Base-by-base conservation (phyloP, 2,888 invertebrate species). In the Chrysolina haemoptera region DNA sequence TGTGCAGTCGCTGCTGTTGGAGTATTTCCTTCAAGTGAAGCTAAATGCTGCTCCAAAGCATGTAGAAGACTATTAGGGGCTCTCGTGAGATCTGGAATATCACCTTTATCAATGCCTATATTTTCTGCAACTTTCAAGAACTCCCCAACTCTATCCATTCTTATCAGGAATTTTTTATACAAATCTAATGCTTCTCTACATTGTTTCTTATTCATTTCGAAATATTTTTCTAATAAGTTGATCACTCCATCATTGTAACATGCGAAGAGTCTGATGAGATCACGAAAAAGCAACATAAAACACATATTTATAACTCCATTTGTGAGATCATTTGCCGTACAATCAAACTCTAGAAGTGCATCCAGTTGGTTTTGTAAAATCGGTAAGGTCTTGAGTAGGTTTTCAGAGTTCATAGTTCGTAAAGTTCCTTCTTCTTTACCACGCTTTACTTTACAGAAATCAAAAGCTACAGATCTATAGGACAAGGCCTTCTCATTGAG, bases 181-280 rank as follows among this genome's bases (percentile, higher is more conserved):
- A 98, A 93, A 88, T 99, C 99, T 88, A 99, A 92, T 82, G 98
- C 99, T 86, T 99, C 99, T 81, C 98, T 93, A 86, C 98, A 98
- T 88, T 98, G 98, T 89, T 99, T 99, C 89, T 99, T 99, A 90
- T 98, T 99, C 98, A 99, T 98, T 88, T 98, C 98, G 89, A 99
- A 99, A 90, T 98, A 99, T 89, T 99, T 99, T 90, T 99, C 99
- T 89, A 99, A 90, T 80, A 99, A 92, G 90, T 99, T 99, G 84
- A 99, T 99, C 82, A 99, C 98, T 81, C 99, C 99, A 89, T 99
- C 99, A 90, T 99, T 99, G 91, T 99, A 99, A 89, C 99, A 98
- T 76, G 99, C 99, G 90, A 99, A 99, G 76, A 95, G 89, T 77
- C 99, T 93, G 87, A 99, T 99, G 87, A 99, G 94, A 92, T 99